These are phyloP conservation scores for Drosophila mayaguana DNA, from an alignment of 2,888 invertebrate genomes.

Conservation along the genomic window DNA sequence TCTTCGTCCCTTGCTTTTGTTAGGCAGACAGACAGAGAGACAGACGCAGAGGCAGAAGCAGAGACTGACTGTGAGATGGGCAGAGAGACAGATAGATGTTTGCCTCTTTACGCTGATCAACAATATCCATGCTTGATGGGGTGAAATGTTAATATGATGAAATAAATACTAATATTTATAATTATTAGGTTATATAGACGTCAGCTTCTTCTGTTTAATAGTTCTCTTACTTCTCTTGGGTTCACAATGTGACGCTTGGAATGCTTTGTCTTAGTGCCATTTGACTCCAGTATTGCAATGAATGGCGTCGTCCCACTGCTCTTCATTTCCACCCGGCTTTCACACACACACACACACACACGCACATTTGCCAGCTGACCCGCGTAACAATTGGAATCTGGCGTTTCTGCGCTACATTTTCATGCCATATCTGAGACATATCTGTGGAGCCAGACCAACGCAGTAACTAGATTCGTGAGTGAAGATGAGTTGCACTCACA, in stretches of 20 bases:
- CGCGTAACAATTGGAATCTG: constrained; percentile 55
- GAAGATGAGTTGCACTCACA: constrained; percentile 19
- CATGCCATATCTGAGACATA: constrained; percentile 44
- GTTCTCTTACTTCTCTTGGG: constrained; percentile 20
- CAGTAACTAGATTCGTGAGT: constrained; percentile 36
- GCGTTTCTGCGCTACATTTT: constrained; percentile 50
- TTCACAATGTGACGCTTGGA: constrained; percentile 23
- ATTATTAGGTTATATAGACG: no score
- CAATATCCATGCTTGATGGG: no score
- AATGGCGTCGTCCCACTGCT: constrained; percentile 20
- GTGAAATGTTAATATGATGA: no score
- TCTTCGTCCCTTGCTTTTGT: no score
- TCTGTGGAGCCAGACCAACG: constrained; percentile 31
- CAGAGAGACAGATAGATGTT: no score
- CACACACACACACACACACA: not conserved
- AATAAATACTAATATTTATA: no score
- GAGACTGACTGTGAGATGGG: no score
- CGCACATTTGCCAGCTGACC: constrained; percentile 42
- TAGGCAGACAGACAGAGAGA: no score
- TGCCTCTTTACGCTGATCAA: no score
- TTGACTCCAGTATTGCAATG: constrained; percentile 45
- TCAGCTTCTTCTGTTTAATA: no score
- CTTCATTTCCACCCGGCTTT: not conserved
- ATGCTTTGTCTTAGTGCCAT: constrained; percentile 34
- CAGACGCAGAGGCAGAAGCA: no score